Conservation (phyloP, 2,113 vertebrate genomes). For the Platysteira castanea region DNA sequence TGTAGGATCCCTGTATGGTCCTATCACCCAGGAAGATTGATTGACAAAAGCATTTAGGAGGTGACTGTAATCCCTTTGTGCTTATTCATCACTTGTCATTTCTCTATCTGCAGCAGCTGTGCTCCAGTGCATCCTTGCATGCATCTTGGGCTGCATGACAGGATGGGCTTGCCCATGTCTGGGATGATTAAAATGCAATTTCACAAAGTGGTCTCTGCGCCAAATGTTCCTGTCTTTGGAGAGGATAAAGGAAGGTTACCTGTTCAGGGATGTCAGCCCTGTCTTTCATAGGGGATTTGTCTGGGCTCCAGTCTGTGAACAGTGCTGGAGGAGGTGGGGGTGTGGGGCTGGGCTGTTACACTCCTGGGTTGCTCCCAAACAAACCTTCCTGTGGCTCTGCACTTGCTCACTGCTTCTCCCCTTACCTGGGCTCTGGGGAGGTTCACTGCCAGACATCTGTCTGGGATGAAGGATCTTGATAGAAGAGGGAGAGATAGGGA, state of each 20-base stretch:
- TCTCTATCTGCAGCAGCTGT: background rate
- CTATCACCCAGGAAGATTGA: background rate
- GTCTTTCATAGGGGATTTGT: background rate
- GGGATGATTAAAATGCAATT: background rate
- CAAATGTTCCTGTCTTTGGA: background rate
- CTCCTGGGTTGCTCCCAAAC: background rate
- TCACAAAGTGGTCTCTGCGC: background rate
- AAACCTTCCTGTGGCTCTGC: background rate
- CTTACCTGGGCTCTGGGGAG: background rate
- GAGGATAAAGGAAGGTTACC: background rate
- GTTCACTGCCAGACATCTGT: background rate
- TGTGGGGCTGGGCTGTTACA: background rate
- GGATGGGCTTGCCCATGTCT: background rate
- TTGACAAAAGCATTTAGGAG: background rate
- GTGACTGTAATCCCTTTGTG: background rate
- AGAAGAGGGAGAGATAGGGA: background rate
- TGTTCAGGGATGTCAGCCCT: background rate
- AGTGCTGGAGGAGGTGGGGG: background rate
- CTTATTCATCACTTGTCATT: background rate
- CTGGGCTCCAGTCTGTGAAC: background rate
- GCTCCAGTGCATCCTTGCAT: background rate
- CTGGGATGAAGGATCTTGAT: background rate
- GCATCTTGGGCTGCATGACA: fast-evolving
- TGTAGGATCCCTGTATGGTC: background rate
- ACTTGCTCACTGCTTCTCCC: background rate